Conservation (phyloP, 2,888 invertebrate genomes). For the Melitaea athalia region DNA sequence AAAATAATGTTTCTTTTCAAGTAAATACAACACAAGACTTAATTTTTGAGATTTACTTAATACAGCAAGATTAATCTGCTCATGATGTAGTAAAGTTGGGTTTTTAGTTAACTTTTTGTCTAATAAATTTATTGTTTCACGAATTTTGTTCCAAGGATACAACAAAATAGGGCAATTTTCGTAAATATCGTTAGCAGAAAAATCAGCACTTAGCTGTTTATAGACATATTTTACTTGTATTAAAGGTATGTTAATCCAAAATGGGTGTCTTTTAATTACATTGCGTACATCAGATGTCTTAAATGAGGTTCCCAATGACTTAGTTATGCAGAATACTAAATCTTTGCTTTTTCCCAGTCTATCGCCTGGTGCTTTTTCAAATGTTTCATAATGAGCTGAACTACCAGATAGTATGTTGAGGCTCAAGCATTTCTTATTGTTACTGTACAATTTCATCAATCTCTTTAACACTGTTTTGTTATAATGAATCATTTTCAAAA, state of each 20-base stretch:
- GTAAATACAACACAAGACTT: slow-evolving; percentile 67
- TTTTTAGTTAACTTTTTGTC: slow-evolving; percentile 42
- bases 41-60: slow-evolving; percentile 65
- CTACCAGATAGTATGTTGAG: slow-evolving; percentile 73
- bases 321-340: slow-evolving; percentile 65
- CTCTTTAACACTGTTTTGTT: slow-evolving; percentile 68
- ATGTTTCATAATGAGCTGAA: slow-evolving; percentile 62
- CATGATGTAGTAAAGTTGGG: slow-evolving; percentile 43
- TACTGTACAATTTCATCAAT: slow-evolving; percentile 57
- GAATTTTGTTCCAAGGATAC: slow-evolving; percentile 75
- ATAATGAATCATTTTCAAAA: slow-evolving; percentile 71
- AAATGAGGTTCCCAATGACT: slow-evolving; percentile 58
- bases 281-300: slow-evolving; percentile 54
- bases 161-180: slow-evolving; percentile 69
- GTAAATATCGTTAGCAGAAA: slow-evolving; percentile 64
- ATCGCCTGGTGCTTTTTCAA: slow-evolving; percentile 73
- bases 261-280: slow-evolving; percentile 66
- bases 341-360: slow-evolving; percentile 73
- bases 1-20: slow-evolving; percentile 76
- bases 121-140: slow-evolving; percentile 49
- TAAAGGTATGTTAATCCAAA: slow-evolving; percentile 73
- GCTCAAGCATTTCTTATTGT: slow-evolving; percentile 72
- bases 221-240: slow-evolving; percentile 67
- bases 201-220: slow-evolving; percentile 58
- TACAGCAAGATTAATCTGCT: slow-evolving; percentile 53